Evolutionary conservation across 2,888 invertebrate genomes (phyloP), one percentile per base, ranked within the genome.

Genomic region (Tupiocoris notatus): DNA sequence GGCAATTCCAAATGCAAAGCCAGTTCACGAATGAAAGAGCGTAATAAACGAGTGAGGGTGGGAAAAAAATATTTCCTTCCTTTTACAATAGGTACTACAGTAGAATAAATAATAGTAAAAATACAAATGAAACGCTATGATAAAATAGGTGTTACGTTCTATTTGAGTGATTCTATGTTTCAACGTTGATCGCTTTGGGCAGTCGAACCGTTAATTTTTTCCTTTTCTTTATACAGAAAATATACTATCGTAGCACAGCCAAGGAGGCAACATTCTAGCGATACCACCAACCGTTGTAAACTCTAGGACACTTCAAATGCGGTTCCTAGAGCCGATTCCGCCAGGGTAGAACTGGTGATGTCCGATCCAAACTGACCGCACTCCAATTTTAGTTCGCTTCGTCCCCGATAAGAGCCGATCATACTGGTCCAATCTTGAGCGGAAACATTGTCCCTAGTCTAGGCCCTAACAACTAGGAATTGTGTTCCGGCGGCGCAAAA

Each of bases 71-170:
- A n/a, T n/a, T n/a, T n/a, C n/a, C n/a, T n/a, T n/a, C n/a, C n/a
- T n/a, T n/a, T 12, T 39, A 12, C 39, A 39, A 12, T 39, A 39
- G 39, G 12, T 39, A 39, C 18, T 25, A 25, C 39, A 62, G 39
- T 39, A 39, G 3, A 65, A 71, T 71, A 76, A 76, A 71, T 67
- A 76, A 77, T 76, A 75, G n/a, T n/a, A n/a, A n/a, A 39, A 77
- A 77, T 76, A 77, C 63, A 58, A 25, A 54, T 61, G 62, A 61
- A 61, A 71, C 39, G 56, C 70, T 63, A 61, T 57, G 20, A 77
- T 77, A 77, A 78, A 78, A 78, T 73, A 78, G 64, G 67, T 71
- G 67, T 66, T 78, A 78, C 76, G 78, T 76, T 76, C 78, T 78
- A 76, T 73, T 24, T 66, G 74, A 70, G 65, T 78, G 71, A 66